phyloP scores from a whole-genome alignment of 1,140 invertebrate species.

The Aradophagus sp. region DNA sequence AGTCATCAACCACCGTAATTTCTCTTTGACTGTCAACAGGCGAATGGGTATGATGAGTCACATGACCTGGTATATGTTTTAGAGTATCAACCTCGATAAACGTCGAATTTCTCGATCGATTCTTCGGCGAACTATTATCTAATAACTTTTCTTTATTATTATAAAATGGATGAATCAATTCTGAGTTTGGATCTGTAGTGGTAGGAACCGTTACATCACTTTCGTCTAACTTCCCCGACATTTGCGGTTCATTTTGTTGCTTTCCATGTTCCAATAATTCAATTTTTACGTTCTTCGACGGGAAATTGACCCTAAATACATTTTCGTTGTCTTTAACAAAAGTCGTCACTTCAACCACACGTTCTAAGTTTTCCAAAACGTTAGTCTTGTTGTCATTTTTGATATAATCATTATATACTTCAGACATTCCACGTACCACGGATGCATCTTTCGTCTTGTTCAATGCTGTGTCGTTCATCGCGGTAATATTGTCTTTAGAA shows the following conservation, averaged over 20 bases:
- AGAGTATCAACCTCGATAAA: slow-evolving; percentile 68
- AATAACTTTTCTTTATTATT: slow-evolving; percentile 56
- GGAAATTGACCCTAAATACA: slow-evolving; percentile 23
- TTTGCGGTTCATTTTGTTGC: slow-evolving; percentile 1
- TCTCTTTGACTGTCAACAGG: slow-evolving; percentile 17
- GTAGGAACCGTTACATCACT: slow-evolving; percentile 37
- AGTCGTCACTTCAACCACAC: slow-evolving; percentile 59
- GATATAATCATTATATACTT: slow-evolving; percentile 6
- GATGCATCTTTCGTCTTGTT: slow-evolving; percentile 27
- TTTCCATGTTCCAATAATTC: slow-evolving; percentile 39
- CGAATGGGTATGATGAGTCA: slow-evolving; percentile 26
- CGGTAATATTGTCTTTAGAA: neutral
- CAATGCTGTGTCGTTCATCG: neutral
- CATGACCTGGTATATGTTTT: slow-evolving; percentile 60
- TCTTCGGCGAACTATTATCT: slow-evolving; percentile 4
- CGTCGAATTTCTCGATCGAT: slow-evolving; percentile 63
- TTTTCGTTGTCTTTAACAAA: slow-evolving; percentile 49
- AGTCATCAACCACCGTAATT: slow-evolving; percentile 23
- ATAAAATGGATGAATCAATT: slow-evolving; percentile 50
- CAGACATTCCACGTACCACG: slow-evolving; percentile 39
- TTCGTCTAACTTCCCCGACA: slow-evolving; percentile 21
- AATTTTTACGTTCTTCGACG: slow-evolving; percentile 43
- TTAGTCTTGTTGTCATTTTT: slow-evolving; percentile 18
- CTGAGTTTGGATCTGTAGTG: slow-evolving; percentile 58
- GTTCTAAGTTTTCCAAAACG: slow-evolving; percentile 39